Evolutionary conservation across 1,140 invertebrate genomes (phyloP).

Genomic region (Lepidurus couesii): DNA sequence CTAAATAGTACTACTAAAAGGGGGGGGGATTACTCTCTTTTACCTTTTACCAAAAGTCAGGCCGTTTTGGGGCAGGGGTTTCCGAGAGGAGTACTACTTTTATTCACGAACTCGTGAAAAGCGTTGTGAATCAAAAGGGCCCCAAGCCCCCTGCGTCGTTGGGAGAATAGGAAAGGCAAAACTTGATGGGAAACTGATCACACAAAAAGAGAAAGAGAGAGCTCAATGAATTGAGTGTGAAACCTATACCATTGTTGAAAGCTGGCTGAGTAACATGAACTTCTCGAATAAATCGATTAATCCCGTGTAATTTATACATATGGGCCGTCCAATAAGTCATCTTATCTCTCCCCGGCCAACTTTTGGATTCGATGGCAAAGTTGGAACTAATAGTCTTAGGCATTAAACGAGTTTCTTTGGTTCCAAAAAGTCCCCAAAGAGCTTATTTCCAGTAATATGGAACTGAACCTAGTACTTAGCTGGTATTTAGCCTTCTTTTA

Average conservation of each 20-base stretch:
- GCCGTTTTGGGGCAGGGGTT: too few relatives aligned
- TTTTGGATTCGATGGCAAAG: too few relatives aligned
- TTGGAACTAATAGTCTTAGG: too few relatives aligned
- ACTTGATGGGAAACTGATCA: slow-evolving; percentile 5
- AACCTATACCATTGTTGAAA: slow-evolving; percentile 22
- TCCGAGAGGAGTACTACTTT: too few relatives aligned
- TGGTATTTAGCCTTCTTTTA: too few relatives aligned
- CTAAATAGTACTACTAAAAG: slow-evolving; percentile 9
- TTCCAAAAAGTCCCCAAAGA: too few relatives aligned
- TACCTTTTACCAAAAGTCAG: background rate
- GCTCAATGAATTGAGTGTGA: slow-evolving; percentile 18
- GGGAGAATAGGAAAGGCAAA: background rate
- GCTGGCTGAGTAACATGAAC: background rate
- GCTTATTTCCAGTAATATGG: too few relatives aligned
- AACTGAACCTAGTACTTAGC: too few relatives aligned
- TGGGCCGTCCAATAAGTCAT: background rate
- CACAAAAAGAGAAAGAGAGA: background rate
- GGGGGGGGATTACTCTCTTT: background rate
- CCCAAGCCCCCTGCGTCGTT: background rate
- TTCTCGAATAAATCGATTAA: background rate
- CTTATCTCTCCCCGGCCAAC: too few relatives aligned
- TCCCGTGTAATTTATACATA: slow-evolving; percentile 18
- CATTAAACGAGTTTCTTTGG: too few relatives aligned
- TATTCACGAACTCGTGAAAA: background rate
- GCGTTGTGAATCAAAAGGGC: background rate